Conservation (phyloP, 2,888 invertebrate genomes). For the Antitype chi region DNA sequence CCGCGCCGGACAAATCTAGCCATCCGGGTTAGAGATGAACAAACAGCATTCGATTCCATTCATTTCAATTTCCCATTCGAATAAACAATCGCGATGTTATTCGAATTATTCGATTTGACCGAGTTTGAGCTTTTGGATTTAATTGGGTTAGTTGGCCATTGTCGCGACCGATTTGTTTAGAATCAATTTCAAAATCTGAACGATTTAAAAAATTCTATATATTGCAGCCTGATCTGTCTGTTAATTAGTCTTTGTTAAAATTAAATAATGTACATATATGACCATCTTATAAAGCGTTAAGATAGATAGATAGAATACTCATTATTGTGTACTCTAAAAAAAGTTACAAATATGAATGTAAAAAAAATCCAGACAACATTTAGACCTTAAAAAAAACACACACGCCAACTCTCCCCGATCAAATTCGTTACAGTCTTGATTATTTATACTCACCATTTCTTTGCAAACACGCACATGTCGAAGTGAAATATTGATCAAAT, state of each 20-base stretch:
- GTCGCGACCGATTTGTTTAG: constrained; percentile 1
- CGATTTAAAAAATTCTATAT: no score
- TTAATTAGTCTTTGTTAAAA: background rate
- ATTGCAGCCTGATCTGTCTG: background rate
- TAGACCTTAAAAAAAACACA: background rate
- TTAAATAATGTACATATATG: background rate
- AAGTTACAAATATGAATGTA: no score
- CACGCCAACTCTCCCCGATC: background rate
- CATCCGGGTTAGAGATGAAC: constrained; percentile 25
- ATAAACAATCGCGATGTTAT: constrained; percentile 45
- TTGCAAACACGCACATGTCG: background rate
- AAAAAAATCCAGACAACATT: no score
- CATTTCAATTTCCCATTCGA: constrained; percentile 41
- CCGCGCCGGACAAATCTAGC: constrained; percentile 24
- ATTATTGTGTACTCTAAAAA: no score
- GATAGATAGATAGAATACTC: no score
- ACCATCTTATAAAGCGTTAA: no score
- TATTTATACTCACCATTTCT: background rate
- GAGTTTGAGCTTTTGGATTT: constrained; percentile 30
- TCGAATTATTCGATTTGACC: constrained; percentile 38
- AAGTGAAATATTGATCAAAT: background rate
- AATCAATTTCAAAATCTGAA: background rate
- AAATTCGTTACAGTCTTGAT: background rate
- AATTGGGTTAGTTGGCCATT: constrained; percentile 24
- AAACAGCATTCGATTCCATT: constrained; percentile 29